A percentile compares a stretch with the other conserved stretches of the same genome.
These are phyloP conservation scores for Heliconius eleuchia DNA, from an alignment of 1,140 invertebrate species.

Conservation along the genomic window DNA sequence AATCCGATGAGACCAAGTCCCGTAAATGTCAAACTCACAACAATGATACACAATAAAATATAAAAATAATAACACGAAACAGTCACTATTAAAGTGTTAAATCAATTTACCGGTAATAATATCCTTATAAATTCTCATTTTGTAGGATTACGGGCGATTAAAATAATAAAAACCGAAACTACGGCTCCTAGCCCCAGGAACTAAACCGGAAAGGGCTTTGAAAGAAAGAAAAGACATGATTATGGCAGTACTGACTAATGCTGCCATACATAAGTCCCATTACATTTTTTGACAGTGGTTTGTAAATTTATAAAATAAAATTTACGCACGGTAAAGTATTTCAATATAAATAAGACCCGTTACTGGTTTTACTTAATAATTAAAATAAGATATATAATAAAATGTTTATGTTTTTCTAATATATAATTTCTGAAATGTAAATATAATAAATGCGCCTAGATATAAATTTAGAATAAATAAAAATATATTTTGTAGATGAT, in stretches of 20 bases:
- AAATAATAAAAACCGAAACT: conserved; percentile 84
- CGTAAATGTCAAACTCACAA: conserved; percentile 72
- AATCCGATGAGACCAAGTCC: conserved; percentile 49
- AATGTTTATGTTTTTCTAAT: too few relatives aligned
- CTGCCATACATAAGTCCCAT: conserved; percentile 41
- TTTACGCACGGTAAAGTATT: too few relatives aligned
- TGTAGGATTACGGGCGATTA: conserved; percentile 87
- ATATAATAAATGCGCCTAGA: too few relatives aligned
- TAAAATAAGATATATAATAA: too few relatives aligned
- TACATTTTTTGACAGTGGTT: too few relatives aligned
- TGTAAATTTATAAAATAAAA: too few relatives aligned
- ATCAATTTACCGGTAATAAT: conserved; percentile 91
- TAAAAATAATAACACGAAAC: conserved; percentile 47
- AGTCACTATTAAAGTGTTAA: conserved; percentile 44
- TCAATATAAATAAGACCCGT: too few relatives aligned
- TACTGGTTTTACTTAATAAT: too few relatives aligned
- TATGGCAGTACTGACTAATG: conserved; percentile 24
- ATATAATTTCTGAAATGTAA: too few relatives aligned
- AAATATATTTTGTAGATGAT: not conserved
- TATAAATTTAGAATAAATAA: too few relatives aligned
- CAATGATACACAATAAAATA: conserved; percentile 38
- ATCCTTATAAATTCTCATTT: conserved; percentile 98
- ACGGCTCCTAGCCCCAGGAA: conserved; percentile 82
- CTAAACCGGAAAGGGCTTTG: conserved; percentile 82
- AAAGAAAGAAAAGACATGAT: conserved; percentile 43